A percentile compares a stretch with the other conserved stretches of the same genome.
Conservation (phyloP, 2,113 vertebrate species). For the Lontra canadensis region DNA sequence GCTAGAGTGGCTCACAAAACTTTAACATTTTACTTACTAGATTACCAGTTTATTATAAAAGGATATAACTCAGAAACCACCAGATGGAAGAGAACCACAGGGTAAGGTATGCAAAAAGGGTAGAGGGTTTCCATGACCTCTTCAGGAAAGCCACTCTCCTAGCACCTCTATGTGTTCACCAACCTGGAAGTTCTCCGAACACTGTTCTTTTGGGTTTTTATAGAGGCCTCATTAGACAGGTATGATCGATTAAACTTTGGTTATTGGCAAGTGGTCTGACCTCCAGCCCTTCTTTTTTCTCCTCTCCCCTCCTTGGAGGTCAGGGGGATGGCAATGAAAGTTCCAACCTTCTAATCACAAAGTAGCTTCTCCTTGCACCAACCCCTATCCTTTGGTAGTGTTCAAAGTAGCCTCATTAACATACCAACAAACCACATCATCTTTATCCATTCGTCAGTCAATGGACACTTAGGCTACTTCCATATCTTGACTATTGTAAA, state of each 20-base stretch:
- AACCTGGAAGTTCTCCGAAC: not conserved
- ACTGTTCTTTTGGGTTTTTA: not conserved
- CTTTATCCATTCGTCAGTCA: too few relatives aligned
- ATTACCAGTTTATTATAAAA: not conserved
- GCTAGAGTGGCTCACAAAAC: not conserved
- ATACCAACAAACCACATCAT: not conserved
- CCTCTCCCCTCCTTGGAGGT: not conserved
- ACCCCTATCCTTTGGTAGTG: not conserved
- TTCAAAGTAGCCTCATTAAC: not conserved
- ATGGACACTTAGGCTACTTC: too few relatives aligned
- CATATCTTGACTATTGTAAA: too few relatives aligned
- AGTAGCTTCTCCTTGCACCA: not conserved
- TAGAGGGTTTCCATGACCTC: not conserved
- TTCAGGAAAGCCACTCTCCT: not conserved
- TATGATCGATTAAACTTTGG: not conserved
- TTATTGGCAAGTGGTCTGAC: not conserved
- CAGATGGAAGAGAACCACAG: not conserved
- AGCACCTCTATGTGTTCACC: not conserved
- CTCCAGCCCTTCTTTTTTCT: not conserved
- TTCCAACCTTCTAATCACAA: not conserved
- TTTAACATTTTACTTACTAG: not conserved
- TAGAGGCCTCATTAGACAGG: not conserved
- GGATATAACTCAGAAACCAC: not conserved
- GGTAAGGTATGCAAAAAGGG: not conserved
- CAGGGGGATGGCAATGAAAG: not conserved